Evolutionary conservation across 2,113 vertebrate species (phyloP).

Genomic region (Chloebia gouldiae): DNA sequence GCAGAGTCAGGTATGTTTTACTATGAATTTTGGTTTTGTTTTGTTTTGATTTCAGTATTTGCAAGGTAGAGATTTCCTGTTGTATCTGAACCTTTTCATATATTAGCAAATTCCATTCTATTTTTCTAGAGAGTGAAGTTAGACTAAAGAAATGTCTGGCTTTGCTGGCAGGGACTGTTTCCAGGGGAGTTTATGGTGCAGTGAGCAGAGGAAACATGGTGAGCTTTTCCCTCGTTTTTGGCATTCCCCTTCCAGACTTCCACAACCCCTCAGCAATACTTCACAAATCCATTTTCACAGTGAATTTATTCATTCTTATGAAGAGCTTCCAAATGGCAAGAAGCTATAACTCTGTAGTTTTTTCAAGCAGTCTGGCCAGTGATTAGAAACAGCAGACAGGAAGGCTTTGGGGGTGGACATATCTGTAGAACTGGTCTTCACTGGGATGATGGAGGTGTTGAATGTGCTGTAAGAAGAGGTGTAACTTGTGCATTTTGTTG

Average conservation of each 20-base stretch:
- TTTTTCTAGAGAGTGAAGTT: background rate
- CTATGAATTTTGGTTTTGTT: background rate
- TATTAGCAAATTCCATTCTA: background rate
- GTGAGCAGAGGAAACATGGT: accelerated
- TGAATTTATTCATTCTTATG: background rate
- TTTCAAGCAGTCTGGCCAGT: background rate
- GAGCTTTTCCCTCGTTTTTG: background rate
- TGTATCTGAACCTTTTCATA: background rate
- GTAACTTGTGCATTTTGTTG: background rate
- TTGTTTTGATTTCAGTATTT: background rate
- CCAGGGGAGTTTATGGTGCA: background rate
- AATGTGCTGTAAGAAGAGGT: background rate
- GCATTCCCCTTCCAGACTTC: background rate
- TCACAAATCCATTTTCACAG: background rate
- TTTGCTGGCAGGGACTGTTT: background rate
- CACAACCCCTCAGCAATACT: accelerated
- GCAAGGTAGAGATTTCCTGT: background rate
- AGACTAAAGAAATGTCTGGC: background rate
- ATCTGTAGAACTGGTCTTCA: background rate
- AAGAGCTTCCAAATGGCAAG: background rate
- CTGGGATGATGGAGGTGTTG: accelerated
- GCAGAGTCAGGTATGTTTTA: background rate
- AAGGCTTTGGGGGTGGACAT: background rate
- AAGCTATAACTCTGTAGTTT: background rate
- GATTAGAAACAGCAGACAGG: background rate